Conservation (phyloP, 1,140 invertebrate genomes). For the Gyrodactylus salaris region DNA sequence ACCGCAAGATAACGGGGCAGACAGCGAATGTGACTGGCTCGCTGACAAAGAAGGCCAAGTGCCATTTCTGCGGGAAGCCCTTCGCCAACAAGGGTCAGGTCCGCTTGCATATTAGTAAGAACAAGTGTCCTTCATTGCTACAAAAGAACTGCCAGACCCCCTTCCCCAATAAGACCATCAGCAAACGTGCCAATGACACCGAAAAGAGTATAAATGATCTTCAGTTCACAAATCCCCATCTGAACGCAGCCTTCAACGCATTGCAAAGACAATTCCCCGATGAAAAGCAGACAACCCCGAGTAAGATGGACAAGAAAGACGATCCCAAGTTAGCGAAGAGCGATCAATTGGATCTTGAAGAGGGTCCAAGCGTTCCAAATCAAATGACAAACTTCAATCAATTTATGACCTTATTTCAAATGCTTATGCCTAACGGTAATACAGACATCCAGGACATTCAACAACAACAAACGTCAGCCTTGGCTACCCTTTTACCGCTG, state of each 20-base stretch:
- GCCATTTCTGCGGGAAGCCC: slow-evolving; percentile 6
- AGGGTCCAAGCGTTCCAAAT: too few species aligned
- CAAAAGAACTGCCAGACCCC: background rate
- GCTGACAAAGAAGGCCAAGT: slow-evolving; percentile 5
- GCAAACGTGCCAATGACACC: background rate
- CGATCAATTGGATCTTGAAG: too few species aligned
- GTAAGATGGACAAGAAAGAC: background rate
- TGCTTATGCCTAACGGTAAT: too few species aligned
- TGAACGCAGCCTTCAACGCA: background rate
- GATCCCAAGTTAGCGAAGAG: too few species aligned
- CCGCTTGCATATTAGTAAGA: slow-evolving; percentile 6
- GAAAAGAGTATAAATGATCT: background rate
- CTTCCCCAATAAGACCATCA: background rate
- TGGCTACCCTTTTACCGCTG: too few species aligned
- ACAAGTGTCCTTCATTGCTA: slow-evolving; percentile 4
- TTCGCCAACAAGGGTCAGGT: slow-evolving; percentile 7
- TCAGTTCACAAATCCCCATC: background rate
- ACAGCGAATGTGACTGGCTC: background rate
- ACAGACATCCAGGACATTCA: too few species aligned
- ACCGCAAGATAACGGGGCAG: too few species aligned
- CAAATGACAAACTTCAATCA: too few species aligned
- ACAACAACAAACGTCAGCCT: too few species aligned
- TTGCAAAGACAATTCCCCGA: background rate
- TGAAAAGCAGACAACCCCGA: background rate
- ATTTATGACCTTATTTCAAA: too few species aligned